Conservation (phyloP, 2,797 vertebrate genomes). For the Sylvilagus floridanus region DNA sequence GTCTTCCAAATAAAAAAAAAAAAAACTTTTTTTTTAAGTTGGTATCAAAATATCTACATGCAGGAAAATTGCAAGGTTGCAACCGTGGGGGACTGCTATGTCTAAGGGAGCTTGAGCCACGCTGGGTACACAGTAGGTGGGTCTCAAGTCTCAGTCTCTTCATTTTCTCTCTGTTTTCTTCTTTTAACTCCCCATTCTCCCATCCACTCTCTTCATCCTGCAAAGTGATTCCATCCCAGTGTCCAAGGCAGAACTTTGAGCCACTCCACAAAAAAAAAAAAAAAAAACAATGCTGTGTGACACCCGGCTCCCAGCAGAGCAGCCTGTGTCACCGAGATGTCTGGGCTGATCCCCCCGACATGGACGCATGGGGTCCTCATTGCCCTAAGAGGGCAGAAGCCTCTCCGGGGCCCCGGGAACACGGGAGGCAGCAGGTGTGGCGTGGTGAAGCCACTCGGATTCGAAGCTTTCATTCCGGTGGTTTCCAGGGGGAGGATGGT, state of each 20-base stretch:
- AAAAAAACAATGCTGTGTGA: background rate
- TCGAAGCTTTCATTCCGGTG: conserved; percentile 70
- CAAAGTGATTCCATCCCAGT: background rate
- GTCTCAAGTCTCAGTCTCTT: background rate
- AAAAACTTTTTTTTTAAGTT: background rate
- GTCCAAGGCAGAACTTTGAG: conserved; percentile 3
- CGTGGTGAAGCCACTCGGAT: conserved; percentile 71
- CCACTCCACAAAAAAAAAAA: background rate
- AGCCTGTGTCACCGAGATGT: conserved; percentile 19
- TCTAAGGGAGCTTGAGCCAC: background rate
- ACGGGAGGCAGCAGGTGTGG: background rate
- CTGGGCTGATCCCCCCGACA: background rate
- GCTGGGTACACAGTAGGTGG: background rate
- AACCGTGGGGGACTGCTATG: background rate
- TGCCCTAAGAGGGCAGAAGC: conserved; percentile 71
- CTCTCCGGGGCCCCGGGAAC: background rate
- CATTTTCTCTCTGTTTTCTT: background rate
- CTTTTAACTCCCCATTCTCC: too few relatives aligned
- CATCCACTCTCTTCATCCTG: too few relatives aligned
- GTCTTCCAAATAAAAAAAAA: too few relatives aligned
- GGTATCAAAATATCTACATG: background rate
- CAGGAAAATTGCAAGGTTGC: background rate
- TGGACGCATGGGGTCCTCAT: conserved; percentile 43
- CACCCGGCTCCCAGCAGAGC: background rate
- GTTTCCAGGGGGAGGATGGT: conserved; percentile 73